Evolutionary conservation across 1,140 invertebrate genomes (phyloP).

Genomic region (Zaprionus davidi): DNA sequence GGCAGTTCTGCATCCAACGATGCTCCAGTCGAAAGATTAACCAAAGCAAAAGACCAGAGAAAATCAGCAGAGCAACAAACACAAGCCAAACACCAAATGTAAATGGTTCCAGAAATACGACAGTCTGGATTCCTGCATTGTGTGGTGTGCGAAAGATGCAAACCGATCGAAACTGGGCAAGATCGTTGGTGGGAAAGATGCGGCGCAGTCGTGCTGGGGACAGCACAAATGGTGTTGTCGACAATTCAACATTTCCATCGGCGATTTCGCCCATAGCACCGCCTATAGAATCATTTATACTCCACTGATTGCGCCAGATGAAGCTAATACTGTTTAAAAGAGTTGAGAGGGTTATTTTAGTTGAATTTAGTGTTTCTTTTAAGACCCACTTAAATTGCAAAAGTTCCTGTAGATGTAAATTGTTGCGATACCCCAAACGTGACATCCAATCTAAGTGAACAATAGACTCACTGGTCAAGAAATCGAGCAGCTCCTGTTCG

Average conservation of each 20-base stretch:
- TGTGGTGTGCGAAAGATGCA: conserved; percentile 80
- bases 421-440: conserved; percentile 56
- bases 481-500: conserved; percentile 34
- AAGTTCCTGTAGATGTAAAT: conserved; percentile 55
- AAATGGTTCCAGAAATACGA: conserved; percentile 75
- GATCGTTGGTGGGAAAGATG: conserved; percentile 46
- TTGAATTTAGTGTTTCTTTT: not conserved
- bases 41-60: conserved; percentile 64
- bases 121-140: conserved; percentile 64
- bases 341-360: too few relatives aligned
- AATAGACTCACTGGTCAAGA: conserved; percentile 49
- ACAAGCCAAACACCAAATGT: conserved; percentile 66
- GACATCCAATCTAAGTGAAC: conserved; percentile 60
- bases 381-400: conserved; percentile 62
- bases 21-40: conserved; percentile 64
- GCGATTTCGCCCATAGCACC: conserved; percentile 65
- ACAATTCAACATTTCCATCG: conserved; percentile 58
- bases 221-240: conserved; percentile 53
- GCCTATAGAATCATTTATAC: conserved; percentile 59
- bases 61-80: conserved; percentile 47
- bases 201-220: conserved; percentile 55
- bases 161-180: conserved; percentile 67
- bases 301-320: conserved; percentile 62
- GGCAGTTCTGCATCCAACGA: conserved; percentile 36
- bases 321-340: conserved; percentile 41